phyloP scores from a whole-genome alignment of 2,113 vertebrate species.

The Lophura nycthemera region DNA sequence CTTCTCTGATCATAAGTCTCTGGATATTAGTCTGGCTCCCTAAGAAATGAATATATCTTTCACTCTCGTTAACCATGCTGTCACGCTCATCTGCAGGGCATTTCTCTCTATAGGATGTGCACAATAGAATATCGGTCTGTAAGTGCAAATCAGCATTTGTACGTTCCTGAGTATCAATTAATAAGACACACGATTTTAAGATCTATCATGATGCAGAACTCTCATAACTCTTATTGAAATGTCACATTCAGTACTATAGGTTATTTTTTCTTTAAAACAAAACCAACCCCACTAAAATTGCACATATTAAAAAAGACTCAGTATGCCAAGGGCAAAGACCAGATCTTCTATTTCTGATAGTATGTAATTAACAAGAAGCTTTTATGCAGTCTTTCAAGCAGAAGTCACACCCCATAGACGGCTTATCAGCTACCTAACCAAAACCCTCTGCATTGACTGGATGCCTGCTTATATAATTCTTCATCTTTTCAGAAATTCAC shows the following conservation, averaged over 20 bases:
- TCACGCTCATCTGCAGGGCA: background rate
- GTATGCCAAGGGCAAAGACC: background rate
- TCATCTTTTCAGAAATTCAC: background rate
- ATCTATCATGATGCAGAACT: background rate
- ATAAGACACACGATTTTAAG: background rate
- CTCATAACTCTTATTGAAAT: background rate
- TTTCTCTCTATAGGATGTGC: background rate
- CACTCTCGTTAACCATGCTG: background rate
- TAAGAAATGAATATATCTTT: background rate
- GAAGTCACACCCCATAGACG: background rate
- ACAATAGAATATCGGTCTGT: background rate
- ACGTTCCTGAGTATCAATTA: background rate
- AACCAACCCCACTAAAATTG: background rate
- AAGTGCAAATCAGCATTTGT: background rate
- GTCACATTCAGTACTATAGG: background rate
- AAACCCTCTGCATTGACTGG: background rate
- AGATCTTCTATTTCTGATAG: background rate
- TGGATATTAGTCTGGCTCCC: background rate
- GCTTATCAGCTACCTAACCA: background rate
- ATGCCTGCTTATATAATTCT: background rate
- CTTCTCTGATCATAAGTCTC: background rate
- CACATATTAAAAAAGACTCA: background rate
- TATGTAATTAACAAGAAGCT: background rate
- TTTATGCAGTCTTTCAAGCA: background rate
- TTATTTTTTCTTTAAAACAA: fast-evolving